phyloP scores from a whole-genome alignment of 2,113 vertebrate species.

The Lipophrys pholis region DNA sequence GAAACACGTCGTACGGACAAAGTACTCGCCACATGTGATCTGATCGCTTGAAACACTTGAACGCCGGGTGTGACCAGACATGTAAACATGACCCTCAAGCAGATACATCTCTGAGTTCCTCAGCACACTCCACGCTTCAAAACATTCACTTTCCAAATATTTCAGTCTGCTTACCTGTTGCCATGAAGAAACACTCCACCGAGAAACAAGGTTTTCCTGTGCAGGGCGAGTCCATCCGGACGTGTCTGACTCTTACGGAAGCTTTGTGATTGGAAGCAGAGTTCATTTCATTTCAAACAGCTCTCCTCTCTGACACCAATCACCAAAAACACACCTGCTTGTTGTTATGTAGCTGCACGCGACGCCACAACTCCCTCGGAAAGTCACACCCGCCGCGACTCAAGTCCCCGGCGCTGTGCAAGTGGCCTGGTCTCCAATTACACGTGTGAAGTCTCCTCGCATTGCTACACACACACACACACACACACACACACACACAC shows the following conservation, averaged over 20 bases:
- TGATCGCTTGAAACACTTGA: too few species aligned
- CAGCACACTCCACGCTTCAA: too few species aligned
- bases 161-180: too few species aligned
- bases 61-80: too few species aligned
- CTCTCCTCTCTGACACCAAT: conserved; percentile 23
- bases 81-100: too few species aligned
- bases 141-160: too few species aligned
- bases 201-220: too few species aligned
- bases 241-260: neutral
- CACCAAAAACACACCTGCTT: conserved; percentile 41
- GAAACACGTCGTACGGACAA: too few species aligned
- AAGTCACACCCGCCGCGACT: conserved; percentile 42
- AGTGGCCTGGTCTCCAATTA: conserved; percentile 75
- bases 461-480: conserved; percentile 7
- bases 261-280: conserved; percentile 1
- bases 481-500: conserved; percentile 16
- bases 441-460: conserved; percentile 71
- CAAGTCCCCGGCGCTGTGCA: conserved; percentile 46
- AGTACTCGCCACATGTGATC: too few species aligned
- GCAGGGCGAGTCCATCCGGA: neutral
- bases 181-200: too few species aligned
- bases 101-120: too few species aligned
- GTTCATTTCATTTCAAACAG: conserved; percentile 25
- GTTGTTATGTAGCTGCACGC: conserved; percentile 38
- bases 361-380: conserved; percentile 39